Percentiles rank a stretch among this genome's conserved stretches.
These are phyloP conservation scores for Danio tinwini DNA, from an alignment of 2,797 vertebrate genomes.

Conservation along the genomic window DNA sequence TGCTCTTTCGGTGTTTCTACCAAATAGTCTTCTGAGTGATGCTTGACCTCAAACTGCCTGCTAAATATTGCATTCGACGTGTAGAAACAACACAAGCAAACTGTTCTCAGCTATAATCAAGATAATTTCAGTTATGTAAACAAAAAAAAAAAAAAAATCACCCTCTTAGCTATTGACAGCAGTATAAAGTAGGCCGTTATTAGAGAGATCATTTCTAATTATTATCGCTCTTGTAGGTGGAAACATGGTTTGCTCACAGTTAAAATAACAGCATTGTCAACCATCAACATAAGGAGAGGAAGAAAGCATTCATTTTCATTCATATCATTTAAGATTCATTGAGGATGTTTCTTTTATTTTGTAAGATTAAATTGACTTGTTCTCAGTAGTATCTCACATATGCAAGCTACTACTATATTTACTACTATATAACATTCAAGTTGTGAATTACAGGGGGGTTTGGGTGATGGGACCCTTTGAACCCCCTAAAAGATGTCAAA, in stretches of 20 bases:
- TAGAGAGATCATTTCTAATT: slow-evolving; percentile 26
- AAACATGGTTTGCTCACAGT: not conserved
- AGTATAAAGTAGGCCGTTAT: slow-evolving; percentile 18
- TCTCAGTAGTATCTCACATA: not conserved
- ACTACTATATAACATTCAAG: no score
- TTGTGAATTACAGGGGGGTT: no score
- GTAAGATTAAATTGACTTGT: not conserved
- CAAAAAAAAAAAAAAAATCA: slow-evolving; percentile 26
- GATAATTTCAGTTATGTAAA: not conserved
- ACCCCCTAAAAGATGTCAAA: no score
- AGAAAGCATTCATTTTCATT: not conserved
- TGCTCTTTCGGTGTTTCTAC: slow-evolving; percentile 17
- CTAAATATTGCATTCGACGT: slow-evolving; percentile 25
- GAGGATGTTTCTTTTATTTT: not conserved
- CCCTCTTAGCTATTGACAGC: slow-evolving; percentile 9
- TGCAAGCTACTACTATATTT: no score
- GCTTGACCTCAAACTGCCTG: slow-evolving; percentile 16
- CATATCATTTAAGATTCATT: no score
- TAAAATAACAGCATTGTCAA: slow-evolving; percentile 2
- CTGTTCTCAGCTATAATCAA: slow-evolving; percentile 3
- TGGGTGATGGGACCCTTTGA: no score
- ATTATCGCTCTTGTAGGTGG: not conserved
- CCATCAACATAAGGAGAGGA: not conserved
- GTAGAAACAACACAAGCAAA: not conserved
- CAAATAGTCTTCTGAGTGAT: slow-evolving; percentile 25